Base-by-base conservation (phyloP, 2,888 invertebrate species). In the Lasioglossum figueresi region DNA sequence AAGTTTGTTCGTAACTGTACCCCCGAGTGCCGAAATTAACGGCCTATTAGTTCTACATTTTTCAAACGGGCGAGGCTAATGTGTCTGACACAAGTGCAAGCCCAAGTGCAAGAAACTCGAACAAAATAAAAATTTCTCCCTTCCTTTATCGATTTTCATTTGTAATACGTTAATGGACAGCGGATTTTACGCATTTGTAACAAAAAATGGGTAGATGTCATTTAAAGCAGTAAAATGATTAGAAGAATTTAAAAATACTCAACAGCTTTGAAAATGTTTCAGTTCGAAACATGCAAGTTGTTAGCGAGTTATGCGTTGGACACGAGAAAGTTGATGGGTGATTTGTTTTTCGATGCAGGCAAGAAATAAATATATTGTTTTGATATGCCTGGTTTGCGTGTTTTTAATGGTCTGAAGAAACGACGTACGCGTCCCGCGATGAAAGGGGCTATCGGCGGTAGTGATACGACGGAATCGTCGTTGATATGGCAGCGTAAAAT, bases 401-500 rank as follows among this genome's bases (percentile, higher is more conserved):
- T 6, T 59, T 59, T 27, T 59, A 59, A 16, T 16, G 59, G 14
- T 14, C 59, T 16, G 5, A 27, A 27, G 48, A 74, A 72, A 52
- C 74, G 81, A 34, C 82, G 80, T 19, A 6, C 52, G 23, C 52
- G 52, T 52, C 8, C 52, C 70, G 77, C 83, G 79, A 23, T 75
- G 52, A 43, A 66, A 70, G 76, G 78, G 80, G 59, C 14, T 79
- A 85, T 83, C 88, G 66, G 59, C 56, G 76, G 14, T 76, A 4
- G 77, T 76, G 72, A 89, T 89, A 81, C 78, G 79, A 71, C 73
- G 73, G 76, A 77, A 83, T 82, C 83, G 87, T 85, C 80, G 83
- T 76, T 48, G 76, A 77, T 37, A 80, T 66, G 52, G 68, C 68
- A 37, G 40, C 82, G 79, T 81, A 81, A 84, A 86, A 88, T 89